A percentile compares a stretch with the other conserved stretches of the same genome.
These are phyloP conservation scores for Noctua pronuba DNA, from an alignment of 2,888 invertebrate genomes.

Conservation along the genomic window DNA sequence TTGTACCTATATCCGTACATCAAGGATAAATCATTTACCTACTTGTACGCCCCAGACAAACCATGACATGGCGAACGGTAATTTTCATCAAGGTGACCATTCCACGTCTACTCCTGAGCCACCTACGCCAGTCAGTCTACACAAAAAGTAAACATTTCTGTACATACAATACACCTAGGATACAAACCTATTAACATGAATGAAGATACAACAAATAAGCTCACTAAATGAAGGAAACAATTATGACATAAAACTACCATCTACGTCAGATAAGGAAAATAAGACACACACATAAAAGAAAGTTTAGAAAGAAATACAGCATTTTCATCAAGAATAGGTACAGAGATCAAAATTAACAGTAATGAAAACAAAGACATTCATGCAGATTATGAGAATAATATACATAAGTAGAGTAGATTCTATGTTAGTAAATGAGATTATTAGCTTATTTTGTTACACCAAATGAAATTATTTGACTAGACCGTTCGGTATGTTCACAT, in stretches of 20 bases:
- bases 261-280: slow-evolving; percentile 27
- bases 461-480: slow-evolving; percentile 84
- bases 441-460: slow-evolving; percentile 63
- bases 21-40: neutral
- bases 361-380: slow-evolving; percentile 58
- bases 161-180: slow-evolving; percentile 60
- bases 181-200: slow-evolving; percentile 69
- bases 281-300: slow-evolving; percentile 22
- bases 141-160: slow-evolving; percentile 50
- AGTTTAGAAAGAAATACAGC: slow-evolving; percentile 33
- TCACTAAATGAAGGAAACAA: slow-evolving; percentile 39
- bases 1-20: slow-evolving; percentile 1
- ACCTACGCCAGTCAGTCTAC: slow-evolving; percentile 49
- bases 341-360: slow-evolving; percentile 64
- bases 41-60: slow-evolving; percentile 18
- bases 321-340: slow-evolving; percentile 37
- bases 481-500: slow-evolving; percentile 85
- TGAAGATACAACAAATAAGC: slow-evolving; percentile 56
- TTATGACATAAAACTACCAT: slow-evolving; percentile 26
- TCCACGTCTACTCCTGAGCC: slow-evolving; percentile 26
- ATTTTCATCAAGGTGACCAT: slow-evolving; percentile 32
- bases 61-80: slow-evolving; percentile 31
- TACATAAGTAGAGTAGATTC: slow-evolving; percentile 51
- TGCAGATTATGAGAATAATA: slow-evolving; percentile 46
- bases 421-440: slow-evolving; percentile 69